Evolutionary conservation across 2,888 invertebrate genomes (phyloP), one percentile per base, ranked within the genome.

Genomic region (Lordiphosa andalusiaca): DNA sequence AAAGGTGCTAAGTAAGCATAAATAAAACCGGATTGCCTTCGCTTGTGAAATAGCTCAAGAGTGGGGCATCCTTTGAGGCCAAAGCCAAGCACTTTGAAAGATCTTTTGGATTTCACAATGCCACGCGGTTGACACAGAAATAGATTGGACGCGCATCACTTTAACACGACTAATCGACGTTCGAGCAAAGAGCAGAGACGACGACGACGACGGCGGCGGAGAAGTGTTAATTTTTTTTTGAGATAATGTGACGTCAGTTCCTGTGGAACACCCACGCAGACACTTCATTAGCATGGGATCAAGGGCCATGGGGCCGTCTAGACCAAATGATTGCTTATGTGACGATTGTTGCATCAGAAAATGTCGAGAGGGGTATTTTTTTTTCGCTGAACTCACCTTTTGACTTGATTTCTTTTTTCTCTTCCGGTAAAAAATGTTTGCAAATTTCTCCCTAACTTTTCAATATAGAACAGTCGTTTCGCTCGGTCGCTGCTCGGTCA

Each of bases 351-450:
- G 86, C 85, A 86, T 86, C 85, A 86, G 85, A 84, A 63, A 39
- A 59, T 65, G 68, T 58, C 66, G 44, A 56, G 57, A 50, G 52
- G 47, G 30, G 49, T 41, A 16, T 35, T 23, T 4, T 33, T 30
- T 39, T 40, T 33, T 6, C 10, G 30, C 30, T 40, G 35, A 38
- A 74, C 81, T 81, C 68, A 81, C 80, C 81, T 81, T 67, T 81
- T 81, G 85, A 75, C 78, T 86, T 76, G 71, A 73, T 86, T 87
- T 87, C 81, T 85, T 87, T 86, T 77, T 85, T 83, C 82, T 85
- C 81, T 85, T 87, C 82, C 73, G 85, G 74, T 85, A 82, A 77
- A 82, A 76, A 87, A 87, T 87, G 84, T 66, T 87, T 84, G 75
- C 73, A 69, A 72, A 69, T 75, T 73, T 80, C 68, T 71, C 58